Evolutionary conservation across 2,113 vertebrate genomes (phyloP).

Genomic region (Mandrillus leucophaeus): DNA sequence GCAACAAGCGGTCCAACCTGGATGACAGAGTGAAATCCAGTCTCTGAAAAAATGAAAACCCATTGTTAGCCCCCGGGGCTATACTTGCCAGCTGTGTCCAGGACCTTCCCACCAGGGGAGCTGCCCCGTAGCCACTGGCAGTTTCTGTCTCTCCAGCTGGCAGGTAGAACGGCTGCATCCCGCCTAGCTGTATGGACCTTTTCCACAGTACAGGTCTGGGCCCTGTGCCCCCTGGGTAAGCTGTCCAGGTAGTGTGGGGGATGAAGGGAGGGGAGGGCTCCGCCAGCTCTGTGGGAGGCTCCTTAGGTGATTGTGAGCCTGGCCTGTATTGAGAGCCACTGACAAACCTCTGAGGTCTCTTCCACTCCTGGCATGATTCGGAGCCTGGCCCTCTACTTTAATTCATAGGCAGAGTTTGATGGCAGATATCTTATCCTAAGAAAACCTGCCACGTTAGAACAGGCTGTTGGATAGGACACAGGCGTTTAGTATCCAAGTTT

Average conservation of each 20-base stretch:
- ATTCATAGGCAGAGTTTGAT: background rate
- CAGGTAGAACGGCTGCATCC: background rate
- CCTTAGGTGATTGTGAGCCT: background rate
- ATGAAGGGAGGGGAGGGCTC: no score
- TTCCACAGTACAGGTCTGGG: background rate
- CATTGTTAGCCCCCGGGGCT: no score
- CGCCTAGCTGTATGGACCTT: background rate
- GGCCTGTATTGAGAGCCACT: background rate
- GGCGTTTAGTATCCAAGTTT: background rate
- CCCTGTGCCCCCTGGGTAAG: background rate
- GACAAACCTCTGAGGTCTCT: background rate
- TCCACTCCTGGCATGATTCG: background rate
- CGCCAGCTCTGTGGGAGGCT: background rate
- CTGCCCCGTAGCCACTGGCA: background rate
- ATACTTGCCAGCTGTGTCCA: background rate
- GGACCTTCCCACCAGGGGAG: background rate
- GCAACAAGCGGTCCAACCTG: no score
- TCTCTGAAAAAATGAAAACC: no score
- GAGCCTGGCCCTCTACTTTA: background rate
- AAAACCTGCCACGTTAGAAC: background rate
- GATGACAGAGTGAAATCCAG: no score
- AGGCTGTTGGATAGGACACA: background rate
- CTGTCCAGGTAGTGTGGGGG: background rate
- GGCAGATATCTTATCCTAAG: background rate
- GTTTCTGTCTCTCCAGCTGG: background rate